Evolutionary conservation across 2,888 invertebrate species (phyloP), one percentile per base, ranked within the genome.

Genomic region (Tinea trinotella): DNA sequence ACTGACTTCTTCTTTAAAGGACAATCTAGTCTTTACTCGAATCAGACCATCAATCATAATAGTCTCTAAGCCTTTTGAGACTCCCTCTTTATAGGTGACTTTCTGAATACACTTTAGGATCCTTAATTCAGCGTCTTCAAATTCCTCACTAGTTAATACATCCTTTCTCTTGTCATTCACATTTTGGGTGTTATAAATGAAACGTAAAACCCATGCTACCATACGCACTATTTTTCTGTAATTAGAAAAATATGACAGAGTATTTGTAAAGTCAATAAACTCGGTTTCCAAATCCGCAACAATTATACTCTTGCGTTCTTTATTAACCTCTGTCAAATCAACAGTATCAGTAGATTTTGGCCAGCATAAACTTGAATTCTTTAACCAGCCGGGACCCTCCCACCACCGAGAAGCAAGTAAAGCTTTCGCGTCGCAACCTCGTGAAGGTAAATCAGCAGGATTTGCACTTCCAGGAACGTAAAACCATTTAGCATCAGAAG

Each of bases 391-490:
- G 2, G 55, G 55, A 6, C 55, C 55, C 40, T 52, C 40, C 54
- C 54, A 54, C 54, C 54, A 54, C 5, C 34, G 15, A 10, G 7
- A 17, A 6, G 34, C 19, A 10, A 34, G n/a, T 34, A 54, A 54
- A 13, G 10, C 18, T 9, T 54, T 34, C 12, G 30, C 30, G 34
- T 54, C 18, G 18, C 54, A 54, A 10, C 54, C 48, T 48, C 54
- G 20, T 15, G 54, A 54, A n/a, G 48, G 54, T 5, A 54, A 30
- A 44, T 54, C 49, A n/a, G 54, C 54, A 17, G 54, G 54, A 15
- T 54, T 54, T 15, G 52, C 44, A 1, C 3, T 10, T 17, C 55
- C 55, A 15, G 52, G 12, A 15, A 55, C 5, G 17, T 55, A 52
- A 12, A 20, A 10, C 55, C 55, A 55, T 22, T 52, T 24, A 10